A percentile compares a stretch with the other conserved stretches of the same genome.
These are phyloP conservation scores for Palythoa grandiflora DNA, from an alignment of 92 coral and sea anemone species.

Conservation along the genomic window DNA sequence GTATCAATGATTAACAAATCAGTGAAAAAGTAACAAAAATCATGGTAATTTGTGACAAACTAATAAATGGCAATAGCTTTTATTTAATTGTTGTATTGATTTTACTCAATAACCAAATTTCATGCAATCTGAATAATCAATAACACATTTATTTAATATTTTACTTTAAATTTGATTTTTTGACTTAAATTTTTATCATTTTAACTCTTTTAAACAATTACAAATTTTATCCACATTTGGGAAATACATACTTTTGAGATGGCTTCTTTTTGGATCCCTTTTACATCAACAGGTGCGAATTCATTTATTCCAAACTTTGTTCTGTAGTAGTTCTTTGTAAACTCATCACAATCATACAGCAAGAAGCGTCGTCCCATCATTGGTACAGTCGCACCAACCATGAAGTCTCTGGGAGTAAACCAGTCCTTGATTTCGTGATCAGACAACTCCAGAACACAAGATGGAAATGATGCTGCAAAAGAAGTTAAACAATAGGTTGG, in stretches of 20 bases:
- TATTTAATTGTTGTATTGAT: too few relatives aligned
- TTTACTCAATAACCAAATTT: too few relatives aligned
- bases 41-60: neutral
- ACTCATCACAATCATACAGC: constrained; percentile 92
- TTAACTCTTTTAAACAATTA: too few relatives aligned
- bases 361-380: constrained; percentile 94
- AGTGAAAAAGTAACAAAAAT: neutral
- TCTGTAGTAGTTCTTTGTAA: constrained; percentile 91
- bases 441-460: constrained; percentile 92
- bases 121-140: too few relatives aligned
- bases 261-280: constrained; percentile 72
- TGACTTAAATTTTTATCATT: too few relatives aligned
- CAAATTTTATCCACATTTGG: neutral
- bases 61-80: too few relatives aligned
- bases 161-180: too few relatives aligned
- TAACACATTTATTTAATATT: too few relatives aligned
- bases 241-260: constrained; percentile 69
- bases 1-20: neutral
- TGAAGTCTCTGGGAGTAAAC: constrained; percentile 95
- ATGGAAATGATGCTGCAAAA: constrained; percentile 90
- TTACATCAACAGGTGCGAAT: constrained; percentile 83
- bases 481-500: neutral
- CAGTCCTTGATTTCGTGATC: constrained; percentile 97
- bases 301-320: constrained; percentile 80
- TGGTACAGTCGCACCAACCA: constrained; percentile 90